Conservation (phyloP, 2,797 vertebrate species). For the Apogon hyalosoma region DNA sequence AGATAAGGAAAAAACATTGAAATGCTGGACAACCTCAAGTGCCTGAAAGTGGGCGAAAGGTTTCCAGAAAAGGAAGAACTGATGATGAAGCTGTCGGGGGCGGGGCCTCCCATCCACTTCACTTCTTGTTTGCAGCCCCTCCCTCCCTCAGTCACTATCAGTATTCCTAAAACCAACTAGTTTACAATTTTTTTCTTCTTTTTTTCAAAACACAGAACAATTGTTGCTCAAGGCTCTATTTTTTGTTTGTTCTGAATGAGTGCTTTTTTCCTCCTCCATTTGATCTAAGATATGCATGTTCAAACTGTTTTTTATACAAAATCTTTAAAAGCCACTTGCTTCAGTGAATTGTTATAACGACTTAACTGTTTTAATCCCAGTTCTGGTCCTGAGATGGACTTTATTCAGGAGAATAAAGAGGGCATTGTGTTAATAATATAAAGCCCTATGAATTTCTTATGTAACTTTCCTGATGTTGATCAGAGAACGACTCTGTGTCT, state of each 20-base stretch:
- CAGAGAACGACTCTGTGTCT: constrained; percentile 52
- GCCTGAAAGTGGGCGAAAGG: constrained; percentile 80
- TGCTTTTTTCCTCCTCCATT: constrained; percentile 63
- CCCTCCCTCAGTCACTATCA: constrained; percentile 69
- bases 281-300: constrained; percentile 75
- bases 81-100: constrained; percentile 56
- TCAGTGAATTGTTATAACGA: constrained; percentile 73
- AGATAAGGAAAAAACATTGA: constrained; percentile 31
- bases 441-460: constrained; percentile 65
- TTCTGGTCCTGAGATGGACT: constrained; percentile 43
- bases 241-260: constrained; percentile 57
- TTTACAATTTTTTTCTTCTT: constrained; percentile 67
- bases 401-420: constrained; percentile 41
- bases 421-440: constrained; percentile 47
- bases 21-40: constrained; percentile 87
- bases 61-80: constrained; percentile 81
- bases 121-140: constrained; percentile 62
- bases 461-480: constrained; percentile 46
- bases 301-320: constrained; percentile 68
- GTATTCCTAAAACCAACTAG: constrained; percentile 73
- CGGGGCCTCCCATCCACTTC: constrained; percentile 46
- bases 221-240: constrained; percentile 45
- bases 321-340: constrained; percentile 68
- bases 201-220: constrained; percentile 56
- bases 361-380: constrained; percentile 43